These are phyloP conservation scores for Cynopterus brachyotis DNA, from an alignment of 2,113 vertebrate genomes.

Conservation along the genomic window DNA sequence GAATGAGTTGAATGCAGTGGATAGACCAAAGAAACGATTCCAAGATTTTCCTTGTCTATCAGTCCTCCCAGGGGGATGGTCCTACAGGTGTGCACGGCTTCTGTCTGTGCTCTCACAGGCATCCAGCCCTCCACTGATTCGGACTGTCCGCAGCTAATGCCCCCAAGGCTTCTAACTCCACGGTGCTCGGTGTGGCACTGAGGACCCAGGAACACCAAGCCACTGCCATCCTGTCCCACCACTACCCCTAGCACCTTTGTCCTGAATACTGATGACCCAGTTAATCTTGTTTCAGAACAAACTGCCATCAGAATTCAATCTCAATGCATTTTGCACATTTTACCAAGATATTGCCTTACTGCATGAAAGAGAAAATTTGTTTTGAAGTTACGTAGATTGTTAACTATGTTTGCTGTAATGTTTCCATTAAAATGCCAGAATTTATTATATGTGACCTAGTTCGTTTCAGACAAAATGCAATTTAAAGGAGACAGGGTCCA, in stretches of 20 bases:
- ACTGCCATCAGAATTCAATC: conserved; percentile 66
- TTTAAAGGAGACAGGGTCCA: conserved; percentile 61
- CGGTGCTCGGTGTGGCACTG: not conserved
- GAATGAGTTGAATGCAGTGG: not conserved
- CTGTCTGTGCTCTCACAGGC: not conserved
- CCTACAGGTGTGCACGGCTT: not conserved
- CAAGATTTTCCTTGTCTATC: not conserved
- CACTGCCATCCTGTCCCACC: not conserved
- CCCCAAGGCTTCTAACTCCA: not conserved
- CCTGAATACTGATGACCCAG: not conserved
- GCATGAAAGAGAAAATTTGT: conserved; percentile 64
- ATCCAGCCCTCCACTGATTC: not conserved
- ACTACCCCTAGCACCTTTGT: not conserved
- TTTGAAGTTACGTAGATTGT: conserved; percentile 75
- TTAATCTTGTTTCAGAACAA: conserved; percentile 58
- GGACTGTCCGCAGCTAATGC: not conserved
- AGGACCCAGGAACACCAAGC: not conserved
- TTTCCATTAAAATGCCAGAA: conserved; percentile 72
- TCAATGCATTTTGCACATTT: conserved; percentile 60
- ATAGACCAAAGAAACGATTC: not conserved
- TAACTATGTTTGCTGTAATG: conserved; percentile 68
- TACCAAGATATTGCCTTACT: conserved; percentile 48
- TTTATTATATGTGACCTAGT: conserved; percentile 58
- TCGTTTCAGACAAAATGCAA: conserved; percentile 42
- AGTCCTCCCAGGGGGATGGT: not conserved